These are phyloP conservation scores for Lutjanus erythropterus DNA, from an alignment of 2,113 vertebrate species.

Conservation along the genomic window DNA sequence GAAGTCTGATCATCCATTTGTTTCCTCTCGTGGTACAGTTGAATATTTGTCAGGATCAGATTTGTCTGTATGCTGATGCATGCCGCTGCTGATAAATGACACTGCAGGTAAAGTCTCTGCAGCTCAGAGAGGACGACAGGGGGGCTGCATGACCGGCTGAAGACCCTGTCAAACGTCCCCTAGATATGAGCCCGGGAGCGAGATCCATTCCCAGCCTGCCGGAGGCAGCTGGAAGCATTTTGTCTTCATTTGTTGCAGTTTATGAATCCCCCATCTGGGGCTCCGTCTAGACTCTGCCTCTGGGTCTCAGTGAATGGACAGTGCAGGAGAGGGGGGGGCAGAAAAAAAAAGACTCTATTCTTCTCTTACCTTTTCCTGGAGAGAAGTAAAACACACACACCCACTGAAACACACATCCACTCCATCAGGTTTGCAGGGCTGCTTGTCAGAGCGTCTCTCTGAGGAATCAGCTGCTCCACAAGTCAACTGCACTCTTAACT, in stretches of 20 bases:
- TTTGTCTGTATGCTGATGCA: slow-evolving; percentile 5
- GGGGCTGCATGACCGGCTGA: neutral
- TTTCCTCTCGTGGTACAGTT: neutral
- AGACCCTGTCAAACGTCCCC: slow-evolving; percentile 27
- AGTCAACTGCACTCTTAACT: slow-evolving; percentile 2
- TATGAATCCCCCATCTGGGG: slow-evolving; percentile 54
- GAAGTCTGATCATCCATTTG: neutral
- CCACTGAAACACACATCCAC: slow-evolving; percentile 22
- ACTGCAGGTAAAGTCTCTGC: slow-evolving; percentile 55
- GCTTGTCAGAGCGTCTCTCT: slow-evolving; percentile 15
- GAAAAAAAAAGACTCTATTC: slow-evolving; percentile 37
- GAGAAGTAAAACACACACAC: slow-evolving; percentile 8
- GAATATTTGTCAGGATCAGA: neutral
- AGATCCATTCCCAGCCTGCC: neutral
- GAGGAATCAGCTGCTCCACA: slow-evolving; percentile 15
- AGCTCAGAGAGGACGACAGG: slow-evolving; percentile 44
- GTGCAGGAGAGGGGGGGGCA: too few relatives aligned
- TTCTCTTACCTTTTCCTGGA: slow-evolving; percentile 34
- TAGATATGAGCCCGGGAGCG: neutral
- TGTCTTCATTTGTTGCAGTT: slow-evolving; percentile 71
- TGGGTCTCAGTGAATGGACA: slow-evolving; percentile 7
- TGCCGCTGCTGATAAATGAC: slow-evolving; percentile 41
- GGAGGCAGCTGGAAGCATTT: slow-evolving; percentile 61
- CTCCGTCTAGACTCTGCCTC: slow-evolving; percentile 44
- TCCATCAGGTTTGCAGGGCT: slow-evolving; percentile 33